A percentile compares a stretch with the other conserved stretches of the same genome.
Conservation (phyloP, 2,797 vertebrate species). For the Hafferia zeledoni region DNA sequence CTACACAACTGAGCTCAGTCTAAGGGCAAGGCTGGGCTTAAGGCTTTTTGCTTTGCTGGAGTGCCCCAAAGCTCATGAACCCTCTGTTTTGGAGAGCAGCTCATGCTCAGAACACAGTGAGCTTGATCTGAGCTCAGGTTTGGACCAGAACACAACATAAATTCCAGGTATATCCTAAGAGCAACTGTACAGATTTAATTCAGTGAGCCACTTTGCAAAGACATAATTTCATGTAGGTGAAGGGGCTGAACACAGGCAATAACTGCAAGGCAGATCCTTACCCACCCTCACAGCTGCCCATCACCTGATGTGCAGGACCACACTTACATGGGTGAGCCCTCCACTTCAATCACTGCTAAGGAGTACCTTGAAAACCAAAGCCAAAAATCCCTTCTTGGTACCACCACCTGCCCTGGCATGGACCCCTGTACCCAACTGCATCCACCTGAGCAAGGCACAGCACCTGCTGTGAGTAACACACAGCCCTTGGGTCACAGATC, state of each 20-base stretch:
- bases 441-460: background rate
- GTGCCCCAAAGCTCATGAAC: background rate
- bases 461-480: accelerated
- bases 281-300: background rate
- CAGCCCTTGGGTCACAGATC: background rate
- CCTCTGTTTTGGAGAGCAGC: background rate
- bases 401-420: accelerated
- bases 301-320: accelerated
- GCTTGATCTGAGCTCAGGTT: background rate
- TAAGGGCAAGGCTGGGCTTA: background rate
- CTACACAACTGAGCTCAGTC: background rate
- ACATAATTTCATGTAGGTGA: background rate
- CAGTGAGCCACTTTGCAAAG: background rate
- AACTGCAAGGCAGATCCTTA: background rate
- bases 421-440: background rate
- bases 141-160: accelerated
- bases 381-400: background rate
- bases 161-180: background rate
- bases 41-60: background rate
- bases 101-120: accelerated
- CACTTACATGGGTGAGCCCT: accelerated
- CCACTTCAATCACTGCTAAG: background rate
- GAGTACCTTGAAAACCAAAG: background rate
- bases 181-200: background rate
- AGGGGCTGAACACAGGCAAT: background rate